These are phyloP conservation scores for Pimpla rufipes DNA, from an alignment of 2,888 invertebrate species.

Conservation along the genomic window DNA sequence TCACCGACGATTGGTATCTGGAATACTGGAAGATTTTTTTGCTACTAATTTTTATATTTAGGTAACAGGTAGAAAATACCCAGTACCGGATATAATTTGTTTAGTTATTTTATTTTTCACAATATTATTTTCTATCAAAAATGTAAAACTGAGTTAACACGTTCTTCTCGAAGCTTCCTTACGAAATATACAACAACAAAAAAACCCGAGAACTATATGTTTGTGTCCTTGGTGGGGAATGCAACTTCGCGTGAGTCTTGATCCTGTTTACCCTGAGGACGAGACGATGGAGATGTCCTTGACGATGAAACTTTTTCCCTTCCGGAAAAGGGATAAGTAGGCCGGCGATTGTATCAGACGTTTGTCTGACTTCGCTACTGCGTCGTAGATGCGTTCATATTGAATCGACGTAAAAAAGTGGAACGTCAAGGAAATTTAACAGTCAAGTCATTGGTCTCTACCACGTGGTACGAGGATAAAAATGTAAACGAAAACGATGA, in stretches of 20 bases:
- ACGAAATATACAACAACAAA: not conserved
- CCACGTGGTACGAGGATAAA: not conserved
- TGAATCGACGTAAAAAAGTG: not conserved
- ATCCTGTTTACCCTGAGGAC: conserved; percentile 62
- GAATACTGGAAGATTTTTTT: no score
- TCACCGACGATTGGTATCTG: no score
- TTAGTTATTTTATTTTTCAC: no score
- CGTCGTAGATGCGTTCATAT: not conserved
- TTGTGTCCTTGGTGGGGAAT: conserved; percentile 51
- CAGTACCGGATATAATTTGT: no score
- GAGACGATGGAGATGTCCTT: conserved; percentile 45
- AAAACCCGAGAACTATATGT: conserved; percentile 1
- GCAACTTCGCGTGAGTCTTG: conserved; percentile 29
- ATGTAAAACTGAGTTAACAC: not conserved
- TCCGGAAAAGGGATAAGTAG: conserved; percentile 35
- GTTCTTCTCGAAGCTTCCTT: conserved; percentile 27
- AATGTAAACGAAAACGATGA: conserved; percentile 3
- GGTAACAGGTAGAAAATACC: no score
- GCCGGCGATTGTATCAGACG: not conserved
- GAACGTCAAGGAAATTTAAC: not conserved
- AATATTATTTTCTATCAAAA: no score
- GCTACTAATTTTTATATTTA: no score
- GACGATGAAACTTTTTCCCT: conserved; percentile 40
- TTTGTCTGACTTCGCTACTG: not conserved
- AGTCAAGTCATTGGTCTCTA: conserved; percentile 4